Percentiles rank a stretch among this genome's conserved stretches.
Evolutionary conservation across 2,797 vertebrate species (phyloP).

Genomic region (Orientallactaga sibirica): DNA sequence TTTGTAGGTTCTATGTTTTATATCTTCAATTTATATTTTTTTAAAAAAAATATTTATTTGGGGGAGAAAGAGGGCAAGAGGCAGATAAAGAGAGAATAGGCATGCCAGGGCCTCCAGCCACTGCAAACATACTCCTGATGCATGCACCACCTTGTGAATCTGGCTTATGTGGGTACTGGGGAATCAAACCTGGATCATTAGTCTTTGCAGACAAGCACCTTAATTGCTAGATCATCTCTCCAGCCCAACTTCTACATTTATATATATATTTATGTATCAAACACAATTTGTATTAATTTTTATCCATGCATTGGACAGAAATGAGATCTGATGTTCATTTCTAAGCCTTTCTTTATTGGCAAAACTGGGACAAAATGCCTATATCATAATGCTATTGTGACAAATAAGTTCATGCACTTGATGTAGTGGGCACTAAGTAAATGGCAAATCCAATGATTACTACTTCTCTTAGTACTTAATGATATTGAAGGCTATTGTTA

Average conservation of each 20-base stretch:
- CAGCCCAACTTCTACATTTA: not conserved
- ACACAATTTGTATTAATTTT: not conserved
- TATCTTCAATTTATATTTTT: not conserved
- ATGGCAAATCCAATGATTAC: slow-evolving; percentile 28
- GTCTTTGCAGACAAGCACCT: no score
- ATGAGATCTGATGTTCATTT: not conserved
- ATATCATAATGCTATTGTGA: not conserved
- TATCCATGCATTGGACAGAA: not conserved
- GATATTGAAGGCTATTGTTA: not conserved
- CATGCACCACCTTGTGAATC: no score
- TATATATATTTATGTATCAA: slow-evolving; percentile 2
- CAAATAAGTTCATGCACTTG: slow-evolving; percentile 16
- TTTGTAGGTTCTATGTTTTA: not conserved
- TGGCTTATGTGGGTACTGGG: no score
- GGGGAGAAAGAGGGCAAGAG: no score
- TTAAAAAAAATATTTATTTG: no score
- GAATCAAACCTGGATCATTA: no score
- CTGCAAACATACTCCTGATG: no score
- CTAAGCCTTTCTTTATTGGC: not conserved
- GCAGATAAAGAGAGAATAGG: no score
- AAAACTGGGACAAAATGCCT: not conserved
- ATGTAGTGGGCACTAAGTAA: not conserved
- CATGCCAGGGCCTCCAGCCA: no score
- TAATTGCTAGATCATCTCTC: no score
- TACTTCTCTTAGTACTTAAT: slow-evolving; percentile 14